These are phyloP conservation scores for Melanotaenia maccullochi DNA, from an alignment of 2,797 vertebrate genomes.

Conservation along the genomic window DNA sequence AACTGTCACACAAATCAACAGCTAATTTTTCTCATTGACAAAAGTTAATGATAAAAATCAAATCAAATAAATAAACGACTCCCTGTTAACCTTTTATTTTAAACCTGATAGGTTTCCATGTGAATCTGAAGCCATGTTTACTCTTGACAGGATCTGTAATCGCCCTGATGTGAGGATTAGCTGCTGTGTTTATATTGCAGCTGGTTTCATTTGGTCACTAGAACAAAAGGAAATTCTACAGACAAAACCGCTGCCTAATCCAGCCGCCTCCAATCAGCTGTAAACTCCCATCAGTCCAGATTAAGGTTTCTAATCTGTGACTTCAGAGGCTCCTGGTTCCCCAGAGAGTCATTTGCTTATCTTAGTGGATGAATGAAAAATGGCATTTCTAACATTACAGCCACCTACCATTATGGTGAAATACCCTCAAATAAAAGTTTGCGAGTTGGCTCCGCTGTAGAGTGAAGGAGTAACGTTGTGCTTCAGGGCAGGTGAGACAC, in stretches of 20 bases:
- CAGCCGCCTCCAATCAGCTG: slow-evolving; percentile 65
- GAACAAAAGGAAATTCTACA: slow-evolving; percentile 57
- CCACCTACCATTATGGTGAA: background rate
- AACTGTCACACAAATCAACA: background rate
- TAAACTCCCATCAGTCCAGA: slow-evolving; percentile 72
- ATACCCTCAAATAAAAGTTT: background rate
- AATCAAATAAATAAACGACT: background rate
- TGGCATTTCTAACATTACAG: background rate
- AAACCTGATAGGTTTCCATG: background rate
- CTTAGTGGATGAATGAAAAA: slow-evolving; percentile 24
- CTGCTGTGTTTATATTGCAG: slow-evolving; percentile 41
- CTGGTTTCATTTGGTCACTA: slow-evolving; percentile 38
- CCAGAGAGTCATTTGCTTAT: slow-evolving; percentile 46
- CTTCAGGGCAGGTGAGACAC: no score
- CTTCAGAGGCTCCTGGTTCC: slow-evolving; percentile 40
- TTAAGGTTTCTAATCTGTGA: slow-evolving; percentile 72
- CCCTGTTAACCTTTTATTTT: background rate
- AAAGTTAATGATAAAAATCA: background rate
- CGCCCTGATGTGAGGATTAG: slow-evolving; percentile 41
- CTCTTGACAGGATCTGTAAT: background rate
- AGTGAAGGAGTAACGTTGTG: no score
- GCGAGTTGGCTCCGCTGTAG: background rate
- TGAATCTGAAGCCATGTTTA: background rate
- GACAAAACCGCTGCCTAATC: slow-evolving; percentile 70
- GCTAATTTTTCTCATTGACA: background rate